A percentile compares a stretch with the other conserved stretches of the same genome.
Evolutionary conservation across 2,888 invertebrate genomes (phyloP).

Genomic region (Chrysolina americana): DNA sequence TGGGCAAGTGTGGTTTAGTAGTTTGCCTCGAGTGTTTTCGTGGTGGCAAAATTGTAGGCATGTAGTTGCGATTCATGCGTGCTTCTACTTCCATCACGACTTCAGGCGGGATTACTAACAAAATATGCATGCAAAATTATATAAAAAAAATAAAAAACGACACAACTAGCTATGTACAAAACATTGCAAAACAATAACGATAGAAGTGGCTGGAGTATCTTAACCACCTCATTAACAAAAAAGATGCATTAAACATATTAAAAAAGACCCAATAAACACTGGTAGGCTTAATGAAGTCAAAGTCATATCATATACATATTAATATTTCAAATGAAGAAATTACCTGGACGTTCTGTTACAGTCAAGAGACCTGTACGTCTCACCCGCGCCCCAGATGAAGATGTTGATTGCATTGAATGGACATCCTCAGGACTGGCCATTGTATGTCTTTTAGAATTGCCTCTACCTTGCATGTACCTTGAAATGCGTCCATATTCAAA

Average conservation of each 20-base stretch:
- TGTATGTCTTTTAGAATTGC: slow-evolving; percentile 84
- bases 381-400: slow-evolving; percentile 70
- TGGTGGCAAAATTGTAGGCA: slow-evolving; percentile 76
- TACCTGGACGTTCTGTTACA: slow-evolving; percentile 91
- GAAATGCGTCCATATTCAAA: slow-evolving; percentile 19
- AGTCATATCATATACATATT: neutral
- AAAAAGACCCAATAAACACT: slow-evolving; percentile 11
- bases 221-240: slow-evolving; percentile 5
- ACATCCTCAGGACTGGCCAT: slow-evolving; percentile 83
- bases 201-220: neutral
- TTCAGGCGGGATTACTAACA: slow-evolving; percentile 88
- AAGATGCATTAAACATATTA: slow-evolving; percentile 22
- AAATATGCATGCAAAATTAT: slow-evolving; percentile 63
- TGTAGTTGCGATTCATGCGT: slow-evolving; percentile 84
- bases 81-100: slow-evolving; percentile 91
- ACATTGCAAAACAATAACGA: slow-evolving; percentile 29
- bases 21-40: slow-evolving; percentile 75
- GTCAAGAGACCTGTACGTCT: slow-evolving; percentile 87
- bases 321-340: slow-evolving; percentile 39
- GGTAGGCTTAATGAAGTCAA: neutral
- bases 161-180: slow-evolving; percentile 47
- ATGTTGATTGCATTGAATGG: slow-evolving; percentile 66
- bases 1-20: slow-evolving; percentile 72
- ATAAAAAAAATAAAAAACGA: slow-evolving; percentile 60
- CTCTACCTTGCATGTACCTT: slow-evolving; percentile 85